Percentiles rank a stretch among this genome's conserved stretches.
Evolutionary conservation across 2,113 vertebrate species (phyloP).

Genomic region (Microcebus griseorufus): DNA sequence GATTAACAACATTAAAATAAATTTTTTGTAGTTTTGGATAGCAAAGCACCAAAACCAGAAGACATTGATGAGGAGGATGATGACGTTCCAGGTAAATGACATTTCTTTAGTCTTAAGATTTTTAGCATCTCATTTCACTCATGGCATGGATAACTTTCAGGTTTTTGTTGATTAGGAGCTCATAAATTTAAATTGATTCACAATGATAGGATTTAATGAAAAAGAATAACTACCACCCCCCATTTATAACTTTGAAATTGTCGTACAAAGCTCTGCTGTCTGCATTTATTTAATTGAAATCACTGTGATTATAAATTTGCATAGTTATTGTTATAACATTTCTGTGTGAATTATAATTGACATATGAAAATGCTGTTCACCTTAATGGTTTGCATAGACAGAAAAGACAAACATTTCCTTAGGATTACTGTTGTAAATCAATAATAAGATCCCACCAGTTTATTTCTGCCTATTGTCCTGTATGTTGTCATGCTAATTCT

Average conservation of each 20-base stretch:
- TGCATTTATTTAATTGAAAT: slow-evolving; percentile 46
- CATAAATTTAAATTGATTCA: slow-evolving; percentile 43
- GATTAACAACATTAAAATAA: slow-evolving; percentile 57
- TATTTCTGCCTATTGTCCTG: not conserved
- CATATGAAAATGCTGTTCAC: slow-evolving; percentile 33
- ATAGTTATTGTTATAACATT: slow-evolving; percentile 21
- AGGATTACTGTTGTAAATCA: slow-evolving; percentile 46
- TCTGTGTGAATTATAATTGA: slow-evolving; percentile 56
- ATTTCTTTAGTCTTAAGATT: not conserved
- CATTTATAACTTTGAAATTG: slow-evolving; percentile 36
- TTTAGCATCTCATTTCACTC: slow-evolving; percentile 43
- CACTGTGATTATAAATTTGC: slow-evolving; percentile 42
- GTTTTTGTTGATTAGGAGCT: slow-evolving; percentile 34
- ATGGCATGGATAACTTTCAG: not conserved
- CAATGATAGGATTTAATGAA: slow-evolving; percentile 3
- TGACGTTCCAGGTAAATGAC: slow-evolving; percentile 93
- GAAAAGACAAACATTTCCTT: slow-evolving; percentile 21
- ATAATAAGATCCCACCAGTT: slow-evolving; percentile 31
- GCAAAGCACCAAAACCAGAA: slow-evolving; percentile 96
- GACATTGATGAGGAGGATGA: slow-evolving; percentile 99
- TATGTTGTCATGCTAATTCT: slow-evolving; percentile 38
- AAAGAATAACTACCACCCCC: slow-evolving; percentile 27
- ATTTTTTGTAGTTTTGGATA: slow-evolving; percentile 89
- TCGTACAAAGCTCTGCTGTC: not conserved
- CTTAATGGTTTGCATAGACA: slow-evolving; percentile 26